Base-by-base conservation (phyloP, 2,113 vertebrate genomes). In the Puffinus mauretanicus region DNA sequence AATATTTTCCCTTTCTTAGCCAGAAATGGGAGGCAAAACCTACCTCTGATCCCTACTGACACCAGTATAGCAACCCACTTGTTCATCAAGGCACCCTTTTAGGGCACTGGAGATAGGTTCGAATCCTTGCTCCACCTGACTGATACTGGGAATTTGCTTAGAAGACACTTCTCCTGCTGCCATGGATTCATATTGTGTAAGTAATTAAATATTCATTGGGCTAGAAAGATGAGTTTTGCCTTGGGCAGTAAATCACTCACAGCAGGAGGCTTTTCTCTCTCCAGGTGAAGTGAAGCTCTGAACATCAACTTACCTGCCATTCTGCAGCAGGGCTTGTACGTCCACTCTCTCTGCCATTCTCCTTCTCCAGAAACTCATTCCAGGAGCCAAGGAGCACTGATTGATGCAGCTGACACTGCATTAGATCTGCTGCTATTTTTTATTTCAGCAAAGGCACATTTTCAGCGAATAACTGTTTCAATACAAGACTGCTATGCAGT, bases 361-460 rank as follows among this genome's bases (percentile, higher is more conserved):
- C 11, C 42, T 69, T 66, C 51, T 71, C 47, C 13, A 71, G 24
- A 75, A 84, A 52, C 11, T 82, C 14, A 13, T 65, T 76, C 40
- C 16, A 15, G 36, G 24, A 81, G 13, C 47, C 22, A 73, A 65
- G 11, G 54, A 86, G 6, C 58, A 58, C 10, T 22, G 51, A 34
- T 24, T 52, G 58, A 58, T 82, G 51, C 32, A 57, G 32, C 10
- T 82, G 7, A 2, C 38, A 34, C 47, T 79, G 34, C 40, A 57
- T 69, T 57, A 79, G 47, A 51, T 54, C 42, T 73, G 60, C 55
- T 71, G 60, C 60, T 94, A 44, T 81, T 96, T 94, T 88, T 81
- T 1, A 81, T 83, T 77, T 78, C n/a, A 66, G 71, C 40, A 66
- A 94, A 90, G 27, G 54, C 36, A 80, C 46, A 5, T 62, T 94